Evolutionary conservation across 2,888 invertebrate genomes (phyloP).

Genomic region (Clepsis dumicolana): DNA sequence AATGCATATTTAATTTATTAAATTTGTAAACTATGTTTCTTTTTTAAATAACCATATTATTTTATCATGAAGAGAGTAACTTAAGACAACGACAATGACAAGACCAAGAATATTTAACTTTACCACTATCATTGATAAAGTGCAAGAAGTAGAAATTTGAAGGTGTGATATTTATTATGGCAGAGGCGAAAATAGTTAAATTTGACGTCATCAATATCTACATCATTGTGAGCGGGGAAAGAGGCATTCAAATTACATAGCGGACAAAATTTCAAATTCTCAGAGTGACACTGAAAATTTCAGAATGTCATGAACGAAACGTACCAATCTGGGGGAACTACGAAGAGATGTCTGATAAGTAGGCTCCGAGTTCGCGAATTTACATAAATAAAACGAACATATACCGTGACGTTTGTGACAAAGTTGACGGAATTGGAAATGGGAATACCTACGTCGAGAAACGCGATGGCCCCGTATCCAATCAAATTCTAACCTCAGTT

Average conservation of each 20-base stretch:
- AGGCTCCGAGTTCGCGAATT: conserved; percentile 1
- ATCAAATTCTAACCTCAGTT: conserved; percentile 23
- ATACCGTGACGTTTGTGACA: conserved; percentile 13
- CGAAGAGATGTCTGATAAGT: conserved; percentile 4
- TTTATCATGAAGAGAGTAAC: neutral
- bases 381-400: conserved; percentile 6
- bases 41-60: neutral
- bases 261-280: conserved; percentile 1
- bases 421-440: conserved; percentile 25
- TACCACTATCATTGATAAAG: too few species aligned
- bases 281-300: conserved; percentile 4
- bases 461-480: conserved; percentile 5
- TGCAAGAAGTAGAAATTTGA: too few species aligned
- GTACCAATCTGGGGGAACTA: conserved; percentile 11
- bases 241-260: neutral
- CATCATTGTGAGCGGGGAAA: neutral
- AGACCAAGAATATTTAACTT: too few species aligned
- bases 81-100: too few species aligned
- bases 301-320: conserved; percentile 6
- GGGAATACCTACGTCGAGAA: conserved; percentile 12
- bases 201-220: neutral
- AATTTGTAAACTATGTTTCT: neutral
- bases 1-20: conserved; percentile 13
- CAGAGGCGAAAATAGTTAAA: neutral
- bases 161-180: too few species aligned